Evolutionary conservation across 1,140 invertebrate genomes (phyloP).

Genomic region (Bombus consobrinus): DNA sequence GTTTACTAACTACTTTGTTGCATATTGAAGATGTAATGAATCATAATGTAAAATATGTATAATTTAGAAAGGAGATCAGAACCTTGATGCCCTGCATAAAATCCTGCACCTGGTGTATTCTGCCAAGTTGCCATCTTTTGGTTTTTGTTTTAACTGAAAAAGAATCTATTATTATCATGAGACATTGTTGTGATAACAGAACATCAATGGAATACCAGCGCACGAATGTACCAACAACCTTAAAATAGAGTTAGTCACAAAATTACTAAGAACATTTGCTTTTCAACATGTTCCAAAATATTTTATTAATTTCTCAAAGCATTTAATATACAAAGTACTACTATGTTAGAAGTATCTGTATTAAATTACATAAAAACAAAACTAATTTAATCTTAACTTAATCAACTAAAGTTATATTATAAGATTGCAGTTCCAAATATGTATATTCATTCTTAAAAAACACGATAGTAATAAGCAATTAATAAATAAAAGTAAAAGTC

Average conservation of each 20-base stretch:
- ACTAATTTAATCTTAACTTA: too few species aligned
- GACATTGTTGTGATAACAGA: not conserved
- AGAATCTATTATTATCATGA: constrained; percentile 72
- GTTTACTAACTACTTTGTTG: constrained; percentile 30
- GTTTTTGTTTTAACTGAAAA: constrained; percentile 75
- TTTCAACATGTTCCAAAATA: not conserved
- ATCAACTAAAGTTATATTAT: not conserved
- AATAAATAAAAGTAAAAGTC: not conserved
- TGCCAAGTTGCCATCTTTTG: constrained; percentile 79
- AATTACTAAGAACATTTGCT: constrained; percentile 16
- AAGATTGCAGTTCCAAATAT: not conserved
- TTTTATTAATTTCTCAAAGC: not conserved
- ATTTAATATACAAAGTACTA: not conserved
- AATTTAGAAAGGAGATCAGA: constrained; percentile 67
- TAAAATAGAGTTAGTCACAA: constrained; percentile 29
- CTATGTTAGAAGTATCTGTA: not conserved
- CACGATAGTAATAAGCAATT: not conserved
- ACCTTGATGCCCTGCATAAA: constrained; percentile 79
- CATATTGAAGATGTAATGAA: constrained; percentile 13
- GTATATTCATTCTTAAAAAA: not conserved
- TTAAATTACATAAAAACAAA: not conserved
- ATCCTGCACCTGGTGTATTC: constrained; percentile 75
- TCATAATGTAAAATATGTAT: constrained; percentile 28
- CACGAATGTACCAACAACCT: constrained; percentile 44
- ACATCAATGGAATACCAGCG: constrained; percentile 33